Evolutionary conservation across 2,888 invertebrate genomes (phyloP).

Genomic region (Ennomos erosarius): DNA sequence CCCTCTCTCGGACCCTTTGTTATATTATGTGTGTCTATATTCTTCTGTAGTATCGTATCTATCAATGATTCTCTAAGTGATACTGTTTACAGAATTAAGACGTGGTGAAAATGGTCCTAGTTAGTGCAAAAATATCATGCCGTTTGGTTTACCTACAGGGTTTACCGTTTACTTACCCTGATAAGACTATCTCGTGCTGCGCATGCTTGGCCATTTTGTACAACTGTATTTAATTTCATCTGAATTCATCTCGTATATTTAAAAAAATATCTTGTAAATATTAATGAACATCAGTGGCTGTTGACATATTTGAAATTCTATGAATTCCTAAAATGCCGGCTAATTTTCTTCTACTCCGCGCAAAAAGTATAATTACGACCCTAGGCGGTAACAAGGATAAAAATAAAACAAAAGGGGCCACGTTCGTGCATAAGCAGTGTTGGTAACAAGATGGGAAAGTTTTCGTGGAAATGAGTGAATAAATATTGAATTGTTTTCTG

Average conservation of each 20-base stretch:
- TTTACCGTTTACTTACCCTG: no score
- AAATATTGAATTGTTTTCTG: no score
- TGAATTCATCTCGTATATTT: no score
- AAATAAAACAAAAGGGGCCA: slow-evolving; percentile 40
- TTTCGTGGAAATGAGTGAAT: not conserved
- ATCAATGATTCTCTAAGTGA: not conserved
- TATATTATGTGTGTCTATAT: slow-evolving; percentile 38
- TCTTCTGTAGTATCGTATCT: slow-evolving; percentile 23
- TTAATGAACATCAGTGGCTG: slow-evolving; percentile 8
- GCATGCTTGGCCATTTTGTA: no score
- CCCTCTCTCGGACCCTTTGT: slow-evolving; percentile 39
- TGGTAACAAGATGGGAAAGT: slow-evolving; percentile 1
- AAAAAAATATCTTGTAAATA: not conserved
- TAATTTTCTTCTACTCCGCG: slow-evolving; percentile 41
- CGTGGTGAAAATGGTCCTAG: no score
- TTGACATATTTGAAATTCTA: slow-evolving; percentile 24
- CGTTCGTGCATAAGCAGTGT: slow-evolving; percentile 28
- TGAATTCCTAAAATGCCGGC: slow-evolving; percentile 37
- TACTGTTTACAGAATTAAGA: slow-evolving; percentile 1
- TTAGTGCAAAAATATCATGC: no score
- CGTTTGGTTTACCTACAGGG: no score
- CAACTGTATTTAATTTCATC: no score
- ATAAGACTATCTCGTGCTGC: no score
- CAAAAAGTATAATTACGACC: slow-evolving; percentile 46
- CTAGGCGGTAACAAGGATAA: slow-evolving; percentile 29